Conservation (phyloP, 2,113 vertebrate species). For the Axis porcinus region DNA sequence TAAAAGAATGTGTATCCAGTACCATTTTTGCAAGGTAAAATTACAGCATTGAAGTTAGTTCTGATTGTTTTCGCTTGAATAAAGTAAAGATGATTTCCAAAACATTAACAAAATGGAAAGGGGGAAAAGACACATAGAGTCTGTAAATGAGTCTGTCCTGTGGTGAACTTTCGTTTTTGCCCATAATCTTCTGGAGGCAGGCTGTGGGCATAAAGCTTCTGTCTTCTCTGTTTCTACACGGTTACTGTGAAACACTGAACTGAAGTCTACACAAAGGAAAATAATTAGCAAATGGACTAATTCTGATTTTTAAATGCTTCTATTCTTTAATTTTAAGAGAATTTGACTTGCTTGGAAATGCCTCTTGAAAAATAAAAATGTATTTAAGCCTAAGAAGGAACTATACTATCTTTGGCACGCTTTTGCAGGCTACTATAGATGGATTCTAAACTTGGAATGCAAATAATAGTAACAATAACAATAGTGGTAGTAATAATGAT, state of each 20-base stretch:
- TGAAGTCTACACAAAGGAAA: background rate
- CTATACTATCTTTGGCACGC: background rate
- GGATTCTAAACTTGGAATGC: background rate
- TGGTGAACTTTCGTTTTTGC: background rate
- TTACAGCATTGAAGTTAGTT: background rate
- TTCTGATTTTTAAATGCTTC: constrained; percentile 5
- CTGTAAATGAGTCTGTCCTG: background rate
- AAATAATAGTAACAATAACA: background rate
- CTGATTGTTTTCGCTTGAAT: background rate
- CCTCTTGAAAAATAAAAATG: background rate
- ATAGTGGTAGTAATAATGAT: background rate
- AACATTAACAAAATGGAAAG: background rate
- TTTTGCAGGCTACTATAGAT: background rate
- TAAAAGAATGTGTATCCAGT: background rate
- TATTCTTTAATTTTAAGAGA: constrained; percentile 30
- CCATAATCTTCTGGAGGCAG: background rate
- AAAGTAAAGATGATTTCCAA: background rate
- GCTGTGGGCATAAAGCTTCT: background rate
- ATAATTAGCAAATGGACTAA: background rate
- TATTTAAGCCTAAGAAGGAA: background rate
- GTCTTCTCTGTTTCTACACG: background rate
- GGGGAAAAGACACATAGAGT: background rate
- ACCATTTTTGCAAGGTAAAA: constrained; percentile 11
- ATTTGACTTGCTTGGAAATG: constrained; percentile 2
- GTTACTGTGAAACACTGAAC: background rate